Evolutionary conservation across 2,888 invertebrate genomes (phyloP).

Genomic region (Drosophila suboccidentalis): DNA sequence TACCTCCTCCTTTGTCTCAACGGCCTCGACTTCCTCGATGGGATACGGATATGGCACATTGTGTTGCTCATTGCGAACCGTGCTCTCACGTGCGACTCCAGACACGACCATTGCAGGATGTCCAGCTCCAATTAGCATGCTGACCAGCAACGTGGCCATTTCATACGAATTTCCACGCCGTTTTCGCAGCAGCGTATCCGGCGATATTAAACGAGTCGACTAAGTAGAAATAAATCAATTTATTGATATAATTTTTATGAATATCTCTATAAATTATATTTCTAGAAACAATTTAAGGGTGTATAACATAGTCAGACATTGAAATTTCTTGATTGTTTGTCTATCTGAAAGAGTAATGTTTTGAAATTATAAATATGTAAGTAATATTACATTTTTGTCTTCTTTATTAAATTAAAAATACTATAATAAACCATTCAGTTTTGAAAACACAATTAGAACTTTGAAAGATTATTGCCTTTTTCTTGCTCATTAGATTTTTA

Average conservation of each 20-base stretch:
- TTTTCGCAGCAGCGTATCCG: constrained; percentile 89
- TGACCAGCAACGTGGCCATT: constrained; percentile 92
- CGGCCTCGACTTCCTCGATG: constrained; percentile 69
- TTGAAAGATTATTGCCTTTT: neutral
- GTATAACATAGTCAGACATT: no score
- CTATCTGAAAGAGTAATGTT: no score
- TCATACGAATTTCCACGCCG: constrained; percentile 94
- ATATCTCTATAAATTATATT: neutral
- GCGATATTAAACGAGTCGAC: constrained; percentile 91
- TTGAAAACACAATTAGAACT: no score
- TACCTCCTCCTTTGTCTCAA: constrained; percentile 34
- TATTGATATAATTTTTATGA: neutral
- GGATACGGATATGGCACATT: constrained; percentile 86
- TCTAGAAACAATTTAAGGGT: no score
- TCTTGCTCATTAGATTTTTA: fast-evolving
- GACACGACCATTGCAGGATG: constrained; percentile 95
- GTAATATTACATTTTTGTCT: no score
- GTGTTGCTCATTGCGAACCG: constrained; percentile 89
- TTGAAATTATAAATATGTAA: no score
- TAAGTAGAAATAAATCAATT: constrained; percentile 77
- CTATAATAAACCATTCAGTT: no score
- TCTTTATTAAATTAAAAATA: no score
- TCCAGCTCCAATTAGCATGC: constrained; percentile 92
- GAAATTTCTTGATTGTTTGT: no score
- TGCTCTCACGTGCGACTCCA: constrained; percentile 93